phyloP scores from a whole-genome alignment of 2,797 vertebrate genomes.

The Schizopygopsis pylzovi region DNA sequence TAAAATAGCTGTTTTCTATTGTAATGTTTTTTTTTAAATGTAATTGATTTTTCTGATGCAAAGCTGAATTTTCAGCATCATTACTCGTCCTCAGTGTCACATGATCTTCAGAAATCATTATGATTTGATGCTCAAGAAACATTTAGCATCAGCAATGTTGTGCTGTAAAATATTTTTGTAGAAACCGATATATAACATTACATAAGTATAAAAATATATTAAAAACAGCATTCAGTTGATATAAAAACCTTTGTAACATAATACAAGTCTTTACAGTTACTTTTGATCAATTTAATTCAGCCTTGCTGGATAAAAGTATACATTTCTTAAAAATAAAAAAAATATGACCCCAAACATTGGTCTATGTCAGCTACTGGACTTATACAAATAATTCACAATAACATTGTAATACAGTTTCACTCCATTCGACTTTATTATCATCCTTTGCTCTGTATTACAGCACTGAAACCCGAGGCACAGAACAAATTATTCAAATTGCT shows the following conservation, averaged over 20 bases:
- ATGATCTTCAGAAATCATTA: no score
- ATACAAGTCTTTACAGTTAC: neutral
- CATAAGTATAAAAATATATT: neutral
- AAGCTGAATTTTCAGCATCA: neutral
- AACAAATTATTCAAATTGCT: slow-evolving; percentile 69
- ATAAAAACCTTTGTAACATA: no score
- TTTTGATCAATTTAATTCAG: neutral
- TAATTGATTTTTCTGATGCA: neutral
- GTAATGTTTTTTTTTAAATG: neutral
- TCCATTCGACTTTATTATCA: slow-evolving; percentile 26
- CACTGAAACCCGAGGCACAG: neutral
- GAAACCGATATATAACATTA: neutral
- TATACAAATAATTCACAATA: neutral
- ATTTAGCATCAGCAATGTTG: neutral
- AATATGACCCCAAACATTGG: neutral
- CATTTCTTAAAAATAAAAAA: neutral
- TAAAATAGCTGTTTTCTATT: neutral
- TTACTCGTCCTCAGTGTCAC: no score
- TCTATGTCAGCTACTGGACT: no score
- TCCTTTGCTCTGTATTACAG: neutral
- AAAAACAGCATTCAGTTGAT: neutral
- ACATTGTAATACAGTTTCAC: neutral
- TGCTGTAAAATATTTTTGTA: neutral
- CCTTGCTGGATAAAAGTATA: neutral
- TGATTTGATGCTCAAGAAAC: no score